Evolutionary conservation across 1,140 invertebrate genomes (phyloP), one percentile per base, ranked within the genome.

Genomic region (Brevipalpus yothersi): DNA sequence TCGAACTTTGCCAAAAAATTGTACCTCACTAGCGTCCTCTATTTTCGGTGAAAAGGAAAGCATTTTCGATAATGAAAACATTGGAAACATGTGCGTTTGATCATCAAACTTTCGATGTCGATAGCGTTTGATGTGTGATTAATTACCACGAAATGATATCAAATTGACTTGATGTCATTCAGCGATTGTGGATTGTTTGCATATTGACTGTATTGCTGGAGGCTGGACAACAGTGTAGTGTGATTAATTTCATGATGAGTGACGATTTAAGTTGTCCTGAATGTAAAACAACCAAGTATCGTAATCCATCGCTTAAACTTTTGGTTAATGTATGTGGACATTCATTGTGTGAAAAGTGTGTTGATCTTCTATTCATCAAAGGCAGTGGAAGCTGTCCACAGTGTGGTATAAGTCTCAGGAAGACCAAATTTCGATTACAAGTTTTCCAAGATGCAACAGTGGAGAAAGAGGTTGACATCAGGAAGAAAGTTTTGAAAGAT

Each of bases 251-350:
- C 40, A 58, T 56, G 9, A 67, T 70, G 66, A 66, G 65, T 53
- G 47, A 63, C 5, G 87, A 91, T 66, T 82, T 87, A 72, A 83
- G 81, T 15, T 99, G 94, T 75, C 93, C 93, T 63, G 78, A 88
- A 70, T 98, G 94, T 74, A 94, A 95, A 77, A 95, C 92, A 39
- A 94, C 88, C 53, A 96, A 96, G 76, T 97, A 95, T 70, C 79
- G 90, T 72, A 97, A 98, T 76, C 92, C 92, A 39, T 89, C 84
- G 0, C 72, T 98, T 42, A 93, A 94, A 71, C 78, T 99, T 72
- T 84, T 96, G 84, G 92, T 97, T 57, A 99, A 98, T 72, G 80
- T 92, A 55, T 99, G 94, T 74, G 94, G 93, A 8, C 94, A 98
- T 75, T 83, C 87, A 17, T 74, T 98, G 63, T 99, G 94, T 74